Percentiles rank a stretch among this genome's conserved stretches.
phyloP scores from a whole-genome alignment of 2,888 invertebrate genomes.

The Erynnis tages region DNA sequence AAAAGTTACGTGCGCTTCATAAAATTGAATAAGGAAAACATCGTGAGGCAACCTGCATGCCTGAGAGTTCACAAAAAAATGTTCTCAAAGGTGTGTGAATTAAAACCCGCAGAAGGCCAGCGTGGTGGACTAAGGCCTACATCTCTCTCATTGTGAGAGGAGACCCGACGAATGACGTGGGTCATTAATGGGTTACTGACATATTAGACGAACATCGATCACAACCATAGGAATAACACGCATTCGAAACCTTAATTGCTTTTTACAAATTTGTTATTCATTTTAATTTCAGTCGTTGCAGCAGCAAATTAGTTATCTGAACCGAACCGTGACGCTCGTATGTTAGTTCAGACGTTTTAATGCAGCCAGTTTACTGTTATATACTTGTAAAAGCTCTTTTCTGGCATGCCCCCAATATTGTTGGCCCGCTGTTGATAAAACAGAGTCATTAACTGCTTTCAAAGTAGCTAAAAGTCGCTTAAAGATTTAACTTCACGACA shows the following conservation, averaged over 20 bases:
- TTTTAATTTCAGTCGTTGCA: constrained; percentile 6
- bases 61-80: too few relatives aligned
- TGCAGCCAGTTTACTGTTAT: constrained; percentile 32
- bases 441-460: constrained; percentile 12
- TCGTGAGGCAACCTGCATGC: too few relatives aligned
- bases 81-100: too few relatives aligned
- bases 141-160: too few relatives aligned
- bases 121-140: too few relatives aligned
- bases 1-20: too few relatives aligned
- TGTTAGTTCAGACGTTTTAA: constrained; percentile 38
- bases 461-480: background rate
- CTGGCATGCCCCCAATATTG: constrained; percentile 32
- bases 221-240: background rate
- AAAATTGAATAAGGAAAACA: too few relatives aligned
- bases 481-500: too few relatives aligned
- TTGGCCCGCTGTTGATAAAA: constrained; percentile 29
- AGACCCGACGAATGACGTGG: too few relatives aligned
- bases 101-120: too few relatives aligned
- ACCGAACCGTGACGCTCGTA: constrained; percentile 23
- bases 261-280: background rate
- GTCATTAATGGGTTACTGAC: too few relatives aligned
- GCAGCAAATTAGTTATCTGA: background rate
- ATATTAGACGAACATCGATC: too few relatives aligned
- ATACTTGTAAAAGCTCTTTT: constrained; percentile 33
- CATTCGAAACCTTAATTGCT: background rate